Percentiles rank a stretch among this genome's conserved stretches.
These are phyloP conservation scores for Alitta virens DNA, from an alignment of 2,888 invertebrate genomes.

Conservation along the genomic window DNA sequence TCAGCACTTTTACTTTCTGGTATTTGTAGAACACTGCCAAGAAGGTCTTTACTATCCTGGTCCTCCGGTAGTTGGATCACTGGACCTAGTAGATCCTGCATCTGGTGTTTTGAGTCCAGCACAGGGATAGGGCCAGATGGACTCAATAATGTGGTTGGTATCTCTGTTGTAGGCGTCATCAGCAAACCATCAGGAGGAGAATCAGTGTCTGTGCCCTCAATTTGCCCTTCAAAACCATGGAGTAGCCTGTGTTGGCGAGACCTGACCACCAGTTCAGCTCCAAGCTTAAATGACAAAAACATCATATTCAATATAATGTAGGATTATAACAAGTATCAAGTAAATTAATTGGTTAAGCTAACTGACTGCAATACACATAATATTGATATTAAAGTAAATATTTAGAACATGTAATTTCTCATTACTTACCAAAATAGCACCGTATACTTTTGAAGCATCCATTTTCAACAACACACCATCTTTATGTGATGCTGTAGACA, in stretches of 20 bases:
- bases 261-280: slow-evolving; percentile 38
- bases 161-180: too few species aligned
- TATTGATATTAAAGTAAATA: too few species aligned
- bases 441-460: slow-evolving; percentile 52
- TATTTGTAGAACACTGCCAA: slow-evolving; percentile 21
- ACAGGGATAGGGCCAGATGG: too few species aligned
- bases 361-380: too few species aligned
- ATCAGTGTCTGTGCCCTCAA: too few species aligned
- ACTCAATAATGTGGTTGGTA: too few species aligned
- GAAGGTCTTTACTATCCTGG: slow-evolving; percentile 5
- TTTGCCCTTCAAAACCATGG: too few species aligned
- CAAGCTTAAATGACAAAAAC: slow-evolving; percentile 33
- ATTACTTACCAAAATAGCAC: slow-evolving; percentile 47
- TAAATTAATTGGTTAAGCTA: too few species aligned
- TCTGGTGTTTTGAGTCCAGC: too few species aligned
- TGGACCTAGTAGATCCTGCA: neutral
- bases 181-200: too few species aligned
- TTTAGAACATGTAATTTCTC: too few species aligned
- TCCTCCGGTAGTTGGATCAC: slow-evolving; percentile 14
- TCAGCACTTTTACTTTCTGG: slow-evolving; percentile 15
- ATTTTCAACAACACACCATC: slow-evolving; percentile 27
- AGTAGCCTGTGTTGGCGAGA: slow-evolving; percentile 28
- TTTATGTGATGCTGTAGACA: slow-evolving; percentile 30
- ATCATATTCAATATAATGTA: neutral
- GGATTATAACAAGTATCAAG: neutral